These are phyloP conservation scores for Chionoecetes opilio DNA, from an alignment of 1,140 invertebrate genomes.

Conservation along the genomic window DNA sequence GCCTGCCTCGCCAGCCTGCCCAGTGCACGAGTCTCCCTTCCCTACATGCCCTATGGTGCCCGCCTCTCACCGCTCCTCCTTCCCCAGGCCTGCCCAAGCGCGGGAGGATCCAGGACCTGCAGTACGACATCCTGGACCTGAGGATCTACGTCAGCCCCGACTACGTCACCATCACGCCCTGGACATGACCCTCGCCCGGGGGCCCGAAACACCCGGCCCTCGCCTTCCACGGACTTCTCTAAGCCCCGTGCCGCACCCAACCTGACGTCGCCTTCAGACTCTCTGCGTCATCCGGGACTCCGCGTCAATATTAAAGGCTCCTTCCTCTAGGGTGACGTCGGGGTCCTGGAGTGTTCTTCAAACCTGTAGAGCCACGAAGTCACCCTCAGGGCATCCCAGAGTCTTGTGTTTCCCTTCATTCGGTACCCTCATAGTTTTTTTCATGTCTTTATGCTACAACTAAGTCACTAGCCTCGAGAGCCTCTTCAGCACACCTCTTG, in stretches of 20 bases:
- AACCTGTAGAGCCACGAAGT: no score
- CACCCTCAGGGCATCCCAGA: background rate
- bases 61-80: background rate
- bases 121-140: conserved; percentile 74
- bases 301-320: no score
- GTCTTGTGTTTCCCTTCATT: no score
- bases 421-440: background rate
- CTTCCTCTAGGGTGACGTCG: background rate
- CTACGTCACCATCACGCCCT: conserved; percentile 74
- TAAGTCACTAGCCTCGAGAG: background rate
- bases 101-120: conserved; percentile 67
- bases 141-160: conserved; percentile 75
- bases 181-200: conserved; percentile 59
- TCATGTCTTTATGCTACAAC: background rate
- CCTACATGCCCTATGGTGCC: background rate
- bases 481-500: background rate
- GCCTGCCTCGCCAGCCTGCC: background rate
- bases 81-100: conserved; percentile 63
- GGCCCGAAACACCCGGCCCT: background rate
- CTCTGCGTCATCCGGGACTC: background rate
- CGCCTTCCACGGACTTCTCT: conserved; percentile 50
- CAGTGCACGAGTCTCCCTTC: background rate
- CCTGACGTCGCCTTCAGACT: background rate
- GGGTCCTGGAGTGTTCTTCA: background rate
- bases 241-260: background rate